A percentile compares a stretch with the other conserved stretches of the same genome.
phyloP scores from a whole-genome alignment of 2,888 invertebrate species.

The Drosophila paranaensis region DNA sequence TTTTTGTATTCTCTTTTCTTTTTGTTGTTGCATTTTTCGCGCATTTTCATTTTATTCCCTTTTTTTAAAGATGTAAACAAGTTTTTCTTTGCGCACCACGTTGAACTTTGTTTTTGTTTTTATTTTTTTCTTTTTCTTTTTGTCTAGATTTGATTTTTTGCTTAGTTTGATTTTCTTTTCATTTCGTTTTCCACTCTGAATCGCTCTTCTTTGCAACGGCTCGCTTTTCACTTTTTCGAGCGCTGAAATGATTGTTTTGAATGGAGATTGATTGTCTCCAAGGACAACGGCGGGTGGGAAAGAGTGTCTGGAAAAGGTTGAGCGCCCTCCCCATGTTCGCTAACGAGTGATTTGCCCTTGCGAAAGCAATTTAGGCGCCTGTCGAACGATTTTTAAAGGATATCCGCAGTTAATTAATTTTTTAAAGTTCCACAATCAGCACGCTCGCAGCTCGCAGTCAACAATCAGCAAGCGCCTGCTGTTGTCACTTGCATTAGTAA shows the following conservation, averaged over 20 bases:
- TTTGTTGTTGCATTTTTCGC: conserved; percentile 50
- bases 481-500: conserved; percentile 75
- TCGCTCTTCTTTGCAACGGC: conserved; percentile 39
- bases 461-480: conserved; percentile 52
- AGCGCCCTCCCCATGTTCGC: conserved; percentile 8
- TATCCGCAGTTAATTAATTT: conserved; percentile 79
- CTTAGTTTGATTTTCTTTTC: conserved; percentile 40
- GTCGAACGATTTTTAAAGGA: conserved; percentile 58
- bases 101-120: conserved; percentile 46
- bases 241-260: conserved; percentile 78
- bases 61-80: conserved; percentile 81
- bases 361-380: conserved; percentile 54
- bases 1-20: conserved; percentile 24
- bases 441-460: conserved; percentile 38
- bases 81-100: conserved; percentile 68
- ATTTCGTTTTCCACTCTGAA: conserved; percentile 4
- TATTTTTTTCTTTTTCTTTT: conserved; percentile 34
- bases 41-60: conserved; percentile 25
- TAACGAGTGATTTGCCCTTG: conserved; percentile 39
- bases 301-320: conserved; percentile 47
- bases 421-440: conserved; percentile 70
- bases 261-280: conserved; percentile 83
- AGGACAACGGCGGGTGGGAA: conserved; percentile 69
- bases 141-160: conserved; percentile 27
- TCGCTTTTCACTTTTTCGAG: conserved; percentile 67